A percentile compares a stretch with the other conserved stretches of the same genome.
Conservation (phyloP, 2,797 vertebrate species). For the Crenuchus spilurus region DNA sequence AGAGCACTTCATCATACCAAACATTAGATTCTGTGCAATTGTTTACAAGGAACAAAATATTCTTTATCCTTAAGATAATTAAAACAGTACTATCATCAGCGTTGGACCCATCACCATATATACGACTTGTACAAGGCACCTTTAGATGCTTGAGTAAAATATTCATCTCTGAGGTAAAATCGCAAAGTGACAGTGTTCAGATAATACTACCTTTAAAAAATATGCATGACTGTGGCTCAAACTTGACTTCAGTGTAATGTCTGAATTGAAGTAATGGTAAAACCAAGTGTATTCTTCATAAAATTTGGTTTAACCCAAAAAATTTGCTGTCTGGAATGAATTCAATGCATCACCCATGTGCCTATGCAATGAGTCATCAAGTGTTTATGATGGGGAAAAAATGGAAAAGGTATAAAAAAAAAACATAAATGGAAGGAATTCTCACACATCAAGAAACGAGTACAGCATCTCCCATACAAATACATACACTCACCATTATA, state of each 20-base stretch:
- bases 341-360: not conserved
- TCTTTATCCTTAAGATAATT: constrained; percentile 13
- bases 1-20: constrained; percentile 34
- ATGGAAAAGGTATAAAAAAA: constrained; percentile 18
- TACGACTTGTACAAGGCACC: constrained; percentile 53
- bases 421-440: not conserved
- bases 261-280: not conserved
- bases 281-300: not conserved
- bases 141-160: constrained; percentile 45
- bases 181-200: constrained; percentile 33
- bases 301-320: constrained; percentile 4
- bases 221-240: constrained; percentile 32
- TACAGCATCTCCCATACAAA: constrained; percentile 15
- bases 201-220: constrained; percentile 4
- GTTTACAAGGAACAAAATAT: constrained; percentile 32
- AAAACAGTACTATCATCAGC: constrained; percentile 23
- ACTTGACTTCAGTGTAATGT: constrained; percentile 4
- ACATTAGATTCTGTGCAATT: constrained; percentile 49
- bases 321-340: not conserved
- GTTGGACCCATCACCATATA: constrained; percentile 33
- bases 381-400: constrained; percentile 1
- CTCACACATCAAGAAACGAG: constrained; percentile 6
- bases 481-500: constrained; percentile 9
- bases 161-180: constrained; percentile 32
- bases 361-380: not conserved